phyloP scores from a whole-genome alignment of 2,113 vertebrate genomes.

The Apteryx owenii region DNA sequence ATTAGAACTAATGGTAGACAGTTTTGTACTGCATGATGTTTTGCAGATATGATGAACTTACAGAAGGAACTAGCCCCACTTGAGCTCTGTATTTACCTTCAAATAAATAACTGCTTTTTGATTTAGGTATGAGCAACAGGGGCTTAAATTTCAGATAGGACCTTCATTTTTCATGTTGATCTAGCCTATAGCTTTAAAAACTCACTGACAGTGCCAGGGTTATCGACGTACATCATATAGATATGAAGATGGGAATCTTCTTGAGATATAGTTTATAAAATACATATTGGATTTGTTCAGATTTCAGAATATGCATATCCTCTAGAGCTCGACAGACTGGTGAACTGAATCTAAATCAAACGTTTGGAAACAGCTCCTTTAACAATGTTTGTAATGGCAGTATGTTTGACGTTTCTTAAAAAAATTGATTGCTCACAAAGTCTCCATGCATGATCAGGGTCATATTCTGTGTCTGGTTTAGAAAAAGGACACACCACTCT shows the following conservation, averaged over 20 bases:
- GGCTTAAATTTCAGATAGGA: not conserved
- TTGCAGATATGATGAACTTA: not conserved
- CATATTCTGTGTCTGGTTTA: not conserved
- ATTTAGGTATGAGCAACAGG: not conserved
- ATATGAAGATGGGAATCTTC: not conserved
- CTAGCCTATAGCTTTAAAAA: not conserved
- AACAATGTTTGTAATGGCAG: not conserved
- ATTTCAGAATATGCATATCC: not conserved
- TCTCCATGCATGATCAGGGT: not conserved
- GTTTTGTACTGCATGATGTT: too few species aligned
- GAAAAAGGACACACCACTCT: not conserved
- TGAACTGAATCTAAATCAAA: not conserved
- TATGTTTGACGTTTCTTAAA: not conserved
- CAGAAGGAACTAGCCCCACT: not conserved
- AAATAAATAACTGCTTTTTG: not conserved
- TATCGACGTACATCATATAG: not conserved
- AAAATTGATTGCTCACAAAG: not conserved
- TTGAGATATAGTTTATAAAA: not conserved
- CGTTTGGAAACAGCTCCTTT: not conserved
- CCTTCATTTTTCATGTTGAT: not conserved
- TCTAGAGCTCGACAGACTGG: not conserved
- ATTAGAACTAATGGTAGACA: not conserved
- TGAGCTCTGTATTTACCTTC: not conserved
- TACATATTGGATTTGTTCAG: not conserved
- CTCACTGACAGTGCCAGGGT: not conserved